A percentile compares a stretch with the other conserved stretches of the same genome.
phyloP scores from a whole-genome alignment of 2,113 vertebrate species.

The Penelope pileata region DNA sequence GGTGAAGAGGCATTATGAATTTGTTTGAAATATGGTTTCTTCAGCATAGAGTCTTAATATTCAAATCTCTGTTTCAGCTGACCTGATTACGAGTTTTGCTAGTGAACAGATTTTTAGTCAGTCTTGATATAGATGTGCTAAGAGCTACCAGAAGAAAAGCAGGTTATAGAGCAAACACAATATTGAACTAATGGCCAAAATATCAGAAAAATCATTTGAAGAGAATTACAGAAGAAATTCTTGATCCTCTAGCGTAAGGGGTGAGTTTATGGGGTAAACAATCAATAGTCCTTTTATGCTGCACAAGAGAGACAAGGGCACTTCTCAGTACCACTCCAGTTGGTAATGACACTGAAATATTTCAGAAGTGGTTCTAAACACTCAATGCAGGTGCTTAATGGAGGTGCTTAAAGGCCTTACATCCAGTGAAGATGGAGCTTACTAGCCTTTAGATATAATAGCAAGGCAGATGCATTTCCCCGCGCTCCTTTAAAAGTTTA shows the following conservation, averaged over 20 bases:
- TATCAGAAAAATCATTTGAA: background rate
- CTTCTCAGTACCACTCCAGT: background rate
- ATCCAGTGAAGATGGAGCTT: background rate
- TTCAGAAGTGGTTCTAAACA: background rate
- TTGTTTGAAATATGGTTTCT: background rate
- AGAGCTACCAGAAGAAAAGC: background rate
- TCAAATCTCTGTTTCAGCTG: background rate
- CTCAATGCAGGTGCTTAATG: background rate
- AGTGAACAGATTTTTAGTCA: background rate
- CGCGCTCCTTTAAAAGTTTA: background rate
- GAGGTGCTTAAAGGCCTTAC: background rate
- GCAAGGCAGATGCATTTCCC: background rate
- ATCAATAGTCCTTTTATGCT: background rate
- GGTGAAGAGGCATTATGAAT: background rate
- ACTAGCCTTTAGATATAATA: background rate
- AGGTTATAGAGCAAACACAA: background rate
- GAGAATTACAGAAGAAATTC: background rate
- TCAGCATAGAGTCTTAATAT: background rate
- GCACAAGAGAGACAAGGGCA: background rate
- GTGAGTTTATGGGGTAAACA: background rate
- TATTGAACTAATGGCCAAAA: background rate
- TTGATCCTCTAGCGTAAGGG: background rate
- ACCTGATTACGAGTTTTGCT: background rate
- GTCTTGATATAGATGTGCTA: background rate
- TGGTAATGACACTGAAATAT: background rate